Base-by-base conservation (phyloP, 2,888 invertebrate genomes). In the Nudaria mundana region DNA sequence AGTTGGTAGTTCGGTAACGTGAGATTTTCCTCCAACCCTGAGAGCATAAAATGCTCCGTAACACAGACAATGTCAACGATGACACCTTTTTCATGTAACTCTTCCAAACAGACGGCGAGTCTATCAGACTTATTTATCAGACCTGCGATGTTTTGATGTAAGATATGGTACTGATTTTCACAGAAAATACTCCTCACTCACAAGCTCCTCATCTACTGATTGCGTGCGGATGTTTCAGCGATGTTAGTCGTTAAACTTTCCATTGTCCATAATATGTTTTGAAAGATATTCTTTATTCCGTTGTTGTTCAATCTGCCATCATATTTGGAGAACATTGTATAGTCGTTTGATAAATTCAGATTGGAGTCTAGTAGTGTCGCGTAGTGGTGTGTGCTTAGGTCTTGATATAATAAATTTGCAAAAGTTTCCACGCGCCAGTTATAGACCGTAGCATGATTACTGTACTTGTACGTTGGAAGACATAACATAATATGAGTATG, bases 141-240 rank as follows among this genome's bases (percentile, higher is more conserved):
- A 3, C 30, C 30, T 12, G 30, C 30, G 8, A 31, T 22, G 12
- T 31, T 31, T 12, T 31, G 30, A 11, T 31, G 30, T 11, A 31
- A 11, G 11, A 31, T 8, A 12, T 5, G 22, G 10, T 11, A 25
- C 7, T 18, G 10, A 11, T 20, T 30, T 12, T 3, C 7, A 5
- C 6, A 5, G 30, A 31, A 20, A 31, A 31, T 13, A 23, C 20
- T 7, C 8, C 2, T 20, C 20, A 20, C 20, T 20, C 20, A 2
- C 5, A 1, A 5, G 10, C 5, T 5, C 12, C 11, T 11, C 11
- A 10, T 25, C 12, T 10, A 5, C 0, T 12, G 5, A 11, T 25
- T 5, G 6, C 11, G 11, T 25, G 10, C 8, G 10, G 3, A 11
- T 11, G 5, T 11, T 10, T 3, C 5, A 20, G 8, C 2, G n/a